Base-by-base conservation (phyloP, 2,888 invertebrate genomes). In the Acronicta aceris region DNA sequence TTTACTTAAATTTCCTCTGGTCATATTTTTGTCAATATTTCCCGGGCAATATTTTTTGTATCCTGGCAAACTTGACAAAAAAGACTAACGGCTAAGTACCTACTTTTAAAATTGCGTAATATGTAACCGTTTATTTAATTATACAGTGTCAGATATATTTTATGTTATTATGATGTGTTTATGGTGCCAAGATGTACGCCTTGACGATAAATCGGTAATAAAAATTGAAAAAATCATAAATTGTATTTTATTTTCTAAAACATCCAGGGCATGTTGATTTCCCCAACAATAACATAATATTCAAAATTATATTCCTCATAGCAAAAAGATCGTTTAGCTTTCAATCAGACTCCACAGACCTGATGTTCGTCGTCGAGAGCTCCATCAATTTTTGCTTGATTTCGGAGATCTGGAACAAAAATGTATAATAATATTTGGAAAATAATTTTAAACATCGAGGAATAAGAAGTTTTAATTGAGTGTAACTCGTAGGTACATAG, bases 361-460 rank as follows among this genome's bases (percentile, higher is more conserved):
- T 82, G 6, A 73, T 76, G 71, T 93, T 92, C 6, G 89, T 86
- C 0, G 82, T 81, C 0, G 94, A 91, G 5, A 96, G 83, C 59
- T 93, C 92, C 64, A 88, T 87, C 15, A 96, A 83, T 71, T 95
- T 95, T 59, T 94, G 93, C 79, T 95, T 95, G 53, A 95, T 93
- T 83, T 95, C 94, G 1, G 95, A 82, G 65, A 96, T 95, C 96
- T 96, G 93, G 48, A 94, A 91, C 62, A 79, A 15, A 45, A 43
- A 13, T 5, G 6, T n/a, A n/a, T n/a, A n/a, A n/a, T n/a, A n/a
- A n/a, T n/a, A n/a, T n/a, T n/a, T n/a, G n/a, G n/a, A n/a, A 33
- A 27, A 25, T 25, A 7, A 7, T 27, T 30, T 30, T 10, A 30
- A 25, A 25, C 25, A 4, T 2, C n/a, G n/a, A n/a, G n/a, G n/a